Evolutionary conservation across 1,140 invertebrate species (phyloP), one percentile per base, ranked within the genome.

Genomic region (Heliconius melpomene): DNA sequence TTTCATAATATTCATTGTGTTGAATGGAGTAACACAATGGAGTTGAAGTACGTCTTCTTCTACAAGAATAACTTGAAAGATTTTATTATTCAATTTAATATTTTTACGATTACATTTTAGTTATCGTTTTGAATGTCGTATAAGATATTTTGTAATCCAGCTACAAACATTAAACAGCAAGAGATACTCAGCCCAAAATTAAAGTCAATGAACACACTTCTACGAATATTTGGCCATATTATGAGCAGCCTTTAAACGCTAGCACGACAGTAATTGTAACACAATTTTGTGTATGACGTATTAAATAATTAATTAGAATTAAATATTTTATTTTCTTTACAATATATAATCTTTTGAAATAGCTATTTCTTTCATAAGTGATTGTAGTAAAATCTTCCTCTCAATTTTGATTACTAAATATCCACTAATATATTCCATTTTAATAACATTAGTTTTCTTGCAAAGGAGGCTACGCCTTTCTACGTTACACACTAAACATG

Each of bases 201-300:
- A 46, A 46, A 3, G 40, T 46, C 50, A 54, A 54, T 32, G 46
- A 74, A 76, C 75, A 76, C 36, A 70, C 46, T 29, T 46, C 23
- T 46, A 76, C n/a, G 16, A 54, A 77, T 57, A 54, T 74, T 78
- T 78, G 77, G 77, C 77, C 40, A 66, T 66, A 46, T 57, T 74
- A 46, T 78, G 77, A 78, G 77, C 77, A 26, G 2, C 52, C 72
- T 74, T 66, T 23, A 16, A 52, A 52, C 16, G 18, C 5, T 20
- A 46, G 40, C 40, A 5, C 18, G 18, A 52, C 18, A 20, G 18
- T 20, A 20, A 52, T n/a, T 57, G 8, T 57, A n/a, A 57, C 7
- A 20, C 8, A 57, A 57, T 36, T 36, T 36, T 36, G 6, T 36
- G 20, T 23, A 23, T n/a, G 54, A 57, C n/a, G 54, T 57, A 57